These are phyloP conservation scores for Astatotilapia flaviijosephi DNA, from an alignment of 2,113 vertebrate genomes.

Conservation along the genomic window DNA sequence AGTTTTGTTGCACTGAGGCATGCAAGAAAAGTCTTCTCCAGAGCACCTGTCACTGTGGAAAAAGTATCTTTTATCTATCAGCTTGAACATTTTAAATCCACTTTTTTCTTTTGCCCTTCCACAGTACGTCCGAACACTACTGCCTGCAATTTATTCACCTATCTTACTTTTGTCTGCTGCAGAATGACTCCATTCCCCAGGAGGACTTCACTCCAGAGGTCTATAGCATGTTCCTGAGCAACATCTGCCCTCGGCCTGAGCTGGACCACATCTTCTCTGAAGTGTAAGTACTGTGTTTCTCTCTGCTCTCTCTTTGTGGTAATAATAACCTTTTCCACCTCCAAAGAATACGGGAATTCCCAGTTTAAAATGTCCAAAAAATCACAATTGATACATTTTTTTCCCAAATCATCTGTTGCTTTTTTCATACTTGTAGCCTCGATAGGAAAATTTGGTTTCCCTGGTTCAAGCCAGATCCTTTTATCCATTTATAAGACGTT, in stretches of 20 bases:
- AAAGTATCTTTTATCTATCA: neutral
- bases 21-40: neutral
- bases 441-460: neutral
- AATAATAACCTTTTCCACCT: neutral
- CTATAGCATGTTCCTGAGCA: conserved; percentile 87
- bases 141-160: neutral
- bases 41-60: neutral
- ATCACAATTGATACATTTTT: neutral
- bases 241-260: conserved; percentile 90
- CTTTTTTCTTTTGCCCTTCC: neutral
- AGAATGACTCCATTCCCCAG: conserved; percentile 92
- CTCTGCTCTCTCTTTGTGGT: neutral
- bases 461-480: neutral
- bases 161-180: conserved; percentile 36
- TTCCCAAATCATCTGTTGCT: neutral
- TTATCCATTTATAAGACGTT: neutral
- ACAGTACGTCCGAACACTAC: neutral
- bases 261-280: conserved; percentile 96
- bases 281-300: conserved; percentile 75
- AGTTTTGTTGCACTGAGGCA: neutral
- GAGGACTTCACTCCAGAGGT: conserved; percentile 90
- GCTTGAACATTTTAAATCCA: neutral
- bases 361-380: neutral
- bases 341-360: neutral
- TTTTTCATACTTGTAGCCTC: neutral